Percentiles rank a stretch among this genome's conserved stretches.
phyloP scores from a whole-genome alignment of 1,140 invertebrate species.

The Anadara kagoshimensis region DNA sequence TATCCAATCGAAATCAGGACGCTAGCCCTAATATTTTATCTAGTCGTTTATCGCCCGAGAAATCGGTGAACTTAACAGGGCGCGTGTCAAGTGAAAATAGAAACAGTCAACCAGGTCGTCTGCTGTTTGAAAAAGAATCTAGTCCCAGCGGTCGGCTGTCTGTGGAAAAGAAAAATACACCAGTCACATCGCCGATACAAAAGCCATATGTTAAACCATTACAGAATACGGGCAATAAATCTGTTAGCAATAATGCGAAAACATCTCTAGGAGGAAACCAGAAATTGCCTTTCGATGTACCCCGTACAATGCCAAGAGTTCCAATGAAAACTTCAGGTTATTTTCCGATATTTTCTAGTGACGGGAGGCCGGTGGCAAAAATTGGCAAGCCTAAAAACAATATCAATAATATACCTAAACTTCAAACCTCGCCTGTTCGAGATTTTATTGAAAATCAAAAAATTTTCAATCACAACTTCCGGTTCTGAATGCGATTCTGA shows the following conservation, averaged over 20 bases:
- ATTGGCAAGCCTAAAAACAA: slow-evolving; percentile 9
- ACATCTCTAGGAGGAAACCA: slow-evolving; percentile 3
- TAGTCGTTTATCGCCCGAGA: neutral
- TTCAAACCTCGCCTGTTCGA: no score
- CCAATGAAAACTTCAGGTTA: slow-evolving; percentile 12
- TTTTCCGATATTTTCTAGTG: slow-evolving; percentile 35
- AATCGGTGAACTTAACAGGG: neutral
- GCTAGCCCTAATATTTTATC: neutral
- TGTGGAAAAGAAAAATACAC: neutral
- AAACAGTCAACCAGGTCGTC: neutral
- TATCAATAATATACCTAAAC: no score
- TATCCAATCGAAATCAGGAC: neutral
- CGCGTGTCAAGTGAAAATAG: neutral
- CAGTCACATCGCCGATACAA: neutral
- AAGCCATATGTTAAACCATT: slow-evolving; percentile 2
- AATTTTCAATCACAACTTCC: no score
- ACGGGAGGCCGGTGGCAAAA: slow-evolving; percentile 35
- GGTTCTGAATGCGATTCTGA: no score
- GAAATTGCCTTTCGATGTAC: neutral
- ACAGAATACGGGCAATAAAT: neutral
- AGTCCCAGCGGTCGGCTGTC: neutral
- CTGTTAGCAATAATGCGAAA: neutral
- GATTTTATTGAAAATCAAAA: no score
- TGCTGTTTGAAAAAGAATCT: neutral
- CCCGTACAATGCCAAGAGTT: neutral